Evolutionary conservation across 2,888 invertebrate species (phyloP), one percentile per base, ranked within the genome.

Genomic region (Dryocosmus kuriphilus): DNA sequence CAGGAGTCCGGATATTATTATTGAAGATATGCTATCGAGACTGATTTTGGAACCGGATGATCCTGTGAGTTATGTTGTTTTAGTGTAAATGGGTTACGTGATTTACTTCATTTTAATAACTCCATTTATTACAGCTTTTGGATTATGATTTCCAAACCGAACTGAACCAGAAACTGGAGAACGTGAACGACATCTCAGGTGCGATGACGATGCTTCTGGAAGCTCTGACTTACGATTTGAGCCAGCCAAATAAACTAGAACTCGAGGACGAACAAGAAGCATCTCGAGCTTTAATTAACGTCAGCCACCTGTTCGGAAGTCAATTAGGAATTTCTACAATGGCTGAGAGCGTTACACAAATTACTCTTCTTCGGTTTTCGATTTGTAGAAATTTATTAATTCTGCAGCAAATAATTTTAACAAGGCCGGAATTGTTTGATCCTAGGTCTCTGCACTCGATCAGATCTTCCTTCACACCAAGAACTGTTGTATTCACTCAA

Each of bases 341-440:
- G n/a, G 94, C 96, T 0, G 95, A 96, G 89, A 94, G 95, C 27
- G 94, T 97, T 19, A 94, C 95, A 0, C 97, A 98, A 92, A 95
- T 96, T 92, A 94, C 95, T 0, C 93, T 94, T 83, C 94, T 95
- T 90, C 93, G 94, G 55, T 93, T 94, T 80, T 90, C 92, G 11
- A 89, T 94, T 30, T 95, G 96, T 85, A 93, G 96, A 24, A 95
- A 96, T 89, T 90, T 96, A 6, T 91, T 96, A 57, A 92, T 96
- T 27, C 90, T 96, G 41, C 94, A 95, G 89, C 93, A 94, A 83
- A 92, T 95, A 74, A 88, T 94, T 11, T 88, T 94, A 11, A 91
- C 93, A 27, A 91, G 92, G 6, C 92, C 92, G 30, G 92, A 93
- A 55, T 83, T 93, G 6, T 89, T 90, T 51, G 91, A 93, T 76